Base-by-base conservation (phyloP, 2,888 invertebrate genomes). In the Ichneumoninae sp. region DNA sequence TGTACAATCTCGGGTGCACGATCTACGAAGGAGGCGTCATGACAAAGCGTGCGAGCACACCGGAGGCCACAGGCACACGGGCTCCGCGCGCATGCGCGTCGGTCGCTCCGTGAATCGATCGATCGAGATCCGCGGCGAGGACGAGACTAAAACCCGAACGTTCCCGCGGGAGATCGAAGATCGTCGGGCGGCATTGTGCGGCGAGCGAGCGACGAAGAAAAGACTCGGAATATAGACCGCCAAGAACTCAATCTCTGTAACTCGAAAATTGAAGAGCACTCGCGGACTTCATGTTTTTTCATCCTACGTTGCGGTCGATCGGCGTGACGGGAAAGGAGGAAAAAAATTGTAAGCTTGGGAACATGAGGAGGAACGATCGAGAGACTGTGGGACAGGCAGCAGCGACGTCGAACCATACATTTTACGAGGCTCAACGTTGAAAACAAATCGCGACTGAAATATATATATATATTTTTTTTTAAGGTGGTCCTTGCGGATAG, bases 101-200 rank as follows among this genome's bases (percentile, higher is more conserved):
- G 57, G 26, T 26, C 57, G 57, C 57, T 79, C 78, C 57, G 57
- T 13, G 26, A 26, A 57, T 26, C 57, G 57, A 22, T 80, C 78
- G 82, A 40, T 78, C 40, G 68, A 83, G 83, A 84, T 84, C 76
- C 54, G 52, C 47, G 54, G 54, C 60, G 74, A 62, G 50, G 78
- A 74, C 74, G 70, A 78, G 80, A 71, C 69, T 68, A 75, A 75
- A 75, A 71, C 3, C 57, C 57, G 79, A 54, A 68, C 75, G 66
- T 77, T 80, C 78, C 65, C 66, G 50, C 83, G 68, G 75, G 77
- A 85, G 89, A 89, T 89, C 87, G 87, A 88, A 88, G 86, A 90
- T 90, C 88, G 88, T 13, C 74, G 72, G 76, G n/a, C 69, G 78
- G 71, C 85, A 89, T 89, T 87, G 88, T 90, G 79, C 71, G 72